These are phyloP conservation scores for Palythoa grandiflora DNA, from an alignment of 92 coral and sea anemone genomes.

Conservation along the genomic window DNA sequence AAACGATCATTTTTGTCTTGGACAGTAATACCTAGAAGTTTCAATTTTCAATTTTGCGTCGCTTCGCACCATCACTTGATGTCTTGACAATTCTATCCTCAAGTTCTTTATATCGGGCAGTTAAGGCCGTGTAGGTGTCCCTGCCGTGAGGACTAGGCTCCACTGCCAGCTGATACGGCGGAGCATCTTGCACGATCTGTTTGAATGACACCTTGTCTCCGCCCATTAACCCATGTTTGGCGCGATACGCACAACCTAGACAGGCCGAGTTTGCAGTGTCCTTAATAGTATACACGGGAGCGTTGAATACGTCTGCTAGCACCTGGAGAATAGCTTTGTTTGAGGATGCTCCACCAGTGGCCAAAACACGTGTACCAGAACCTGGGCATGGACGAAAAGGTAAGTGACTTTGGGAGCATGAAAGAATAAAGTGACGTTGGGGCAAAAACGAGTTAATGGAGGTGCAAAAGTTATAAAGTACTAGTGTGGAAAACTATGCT, in stretches of 20 bases:
- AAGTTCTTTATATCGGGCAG: constrained; percentile 79
- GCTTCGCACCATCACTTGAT: constrained; percentile 4
- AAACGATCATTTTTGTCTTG: background rate
- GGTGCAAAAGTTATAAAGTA: too few species aligned
- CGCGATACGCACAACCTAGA: constrained; percentile 95
- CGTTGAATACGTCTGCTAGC: constrained; percentile 87
- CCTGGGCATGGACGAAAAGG: constrained; percentile 45
- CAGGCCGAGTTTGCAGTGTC: constrained; percentile 99
- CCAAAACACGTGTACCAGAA: constrained; percentile 81
- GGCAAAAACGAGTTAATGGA: background rate
- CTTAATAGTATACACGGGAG: constrained; percentile 92
- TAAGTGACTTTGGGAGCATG: too few species aligned
- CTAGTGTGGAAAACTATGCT: too few species aligned
- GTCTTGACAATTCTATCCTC: constrained; percentile 67
- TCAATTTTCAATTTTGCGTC: constrained; percentile 19
- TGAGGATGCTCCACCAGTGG: constrained; percentile 99
- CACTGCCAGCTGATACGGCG: constrained; percentile 81
- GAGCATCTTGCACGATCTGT: constrained; percentile 76
- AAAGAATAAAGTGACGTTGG: background rate
- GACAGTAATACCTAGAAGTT: background rate
- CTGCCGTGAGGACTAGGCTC: constrained; percentile 67
- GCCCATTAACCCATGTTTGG: constrained; percentile 85
- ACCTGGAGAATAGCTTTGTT: constrained; percentile 93
- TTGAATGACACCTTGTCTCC: constrained; percentile 63
- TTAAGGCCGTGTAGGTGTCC: constrained; percentile 67